Percentiles rank a stretch among this genome's conserved stretches.
phyloP scores from a whole-genome alignment of 2,888 invertebrate genomes.

The Leptopilina drosophilae region DNA sequence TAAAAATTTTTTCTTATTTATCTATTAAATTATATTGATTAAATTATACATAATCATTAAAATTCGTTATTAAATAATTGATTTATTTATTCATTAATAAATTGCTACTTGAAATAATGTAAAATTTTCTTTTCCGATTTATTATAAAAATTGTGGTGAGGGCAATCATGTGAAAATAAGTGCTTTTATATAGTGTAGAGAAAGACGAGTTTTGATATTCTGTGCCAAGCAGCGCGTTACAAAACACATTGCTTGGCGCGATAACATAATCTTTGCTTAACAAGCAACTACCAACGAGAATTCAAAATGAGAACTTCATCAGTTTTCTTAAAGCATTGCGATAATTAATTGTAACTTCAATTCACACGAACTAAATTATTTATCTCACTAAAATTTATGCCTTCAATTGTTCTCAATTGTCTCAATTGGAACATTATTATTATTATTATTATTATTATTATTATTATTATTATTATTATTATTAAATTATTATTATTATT shows the following conservation, averaged over 20 bases:
- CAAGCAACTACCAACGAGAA: constrained; percentile 51
- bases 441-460: no score
- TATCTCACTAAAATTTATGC: neutral
- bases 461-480: no score
- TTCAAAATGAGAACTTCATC: constrained; percentile 19
- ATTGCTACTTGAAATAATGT: no score
- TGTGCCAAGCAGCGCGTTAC: constrained; percentile 59
- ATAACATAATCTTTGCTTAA: constrained; percentile 67
- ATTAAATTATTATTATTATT: no score
- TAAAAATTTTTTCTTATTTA: neutral
- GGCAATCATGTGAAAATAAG: constrained; percentile 31
- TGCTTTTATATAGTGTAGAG: constrained; percentile 11
- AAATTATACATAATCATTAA: neutral
- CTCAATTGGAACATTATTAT: no score
- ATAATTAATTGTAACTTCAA: constrained; percentile 43
- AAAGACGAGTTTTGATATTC: constrained; percentile 60
- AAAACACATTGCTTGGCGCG: constrained; percentile 64
- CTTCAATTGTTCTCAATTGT: neutral
- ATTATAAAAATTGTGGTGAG: constrained; percentile 12
- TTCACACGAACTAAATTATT: neutral
- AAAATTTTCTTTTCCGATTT: no score
- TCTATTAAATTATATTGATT: neutral
- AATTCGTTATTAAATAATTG: constrained; percentile 9
- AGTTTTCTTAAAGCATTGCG: constrained; percentile 23
- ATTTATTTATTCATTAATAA: neutral